These are phyloP conservation scores for silkworm (Bombyx mori) DNA, from an alignment of 1,140 invertebrate species.

Conservation along the genomic window DNA sequence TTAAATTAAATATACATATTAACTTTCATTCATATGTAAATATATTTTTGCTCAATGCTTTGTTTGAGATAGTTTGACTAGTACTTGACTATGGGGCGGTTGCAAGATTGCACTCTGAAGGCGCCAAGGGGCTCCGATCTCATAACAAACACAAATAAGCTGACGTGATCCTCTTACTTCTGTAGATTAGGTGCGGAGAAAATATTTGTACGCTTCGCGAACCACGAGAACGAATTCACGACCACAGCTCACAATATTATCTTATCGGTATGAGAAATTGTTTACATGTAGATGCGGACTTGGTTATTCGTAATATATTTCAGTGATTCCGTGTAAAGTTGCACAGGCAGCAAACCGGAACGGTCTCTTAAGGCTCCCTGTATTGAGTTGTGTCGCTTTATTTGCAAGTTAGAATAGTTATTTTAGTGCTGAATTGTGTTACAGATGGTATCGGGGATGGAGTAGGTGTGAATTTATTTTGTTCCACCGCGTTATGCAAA, in stretches of 20 bases:
- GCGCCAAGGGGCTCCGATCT: slow-evolving; percentile 43
- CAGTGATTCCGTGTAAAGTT: slow-evolving; percentile 22
- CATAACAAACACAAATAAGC: slow-evolving; percentile 67
- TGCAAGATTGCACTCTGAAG: slow-evolving; percentile 31
- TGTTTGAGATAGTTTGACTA: no score
- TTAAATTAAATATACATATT: no score
- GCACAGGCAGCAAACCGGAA: slow-evolving; percentile 13
- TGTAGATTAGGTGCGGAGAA: slow-evolving; percentile 55
- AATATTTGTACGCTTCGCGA: slow-evolving; percentile 37
- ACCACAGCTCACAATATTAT: slow-evolving; percentile 34
- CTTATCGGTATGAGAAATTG: slow-evolving; percentile 55
- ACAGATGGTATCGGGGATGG: no score
- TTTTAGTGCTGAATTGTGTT: no score
- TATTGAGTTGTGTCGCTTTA: slow-evolving; percentile 15
- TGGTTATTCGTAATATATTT: slow-evolving; percentile 21
- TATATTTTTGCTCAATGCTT: no score
- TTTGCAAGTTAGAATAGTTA: no score
- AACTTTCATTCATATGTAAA: no score
- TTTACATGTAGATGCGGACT: slow-evolving; percentile 30
- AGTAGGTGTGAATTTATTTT: background rate
- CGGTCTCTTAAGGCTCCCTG: slow-evolving; percentile 8
- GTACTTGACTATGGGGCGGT: slow-evolving; percentile 13
- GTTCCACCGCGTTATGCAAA: background rate
- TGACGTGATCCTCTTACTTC: slow-evolving; percentile 64
- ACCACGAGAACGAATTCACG: slow-evolving; percentile 26